These are phyloP conservation scores for Aphelenchoides avenae DNA, from an alignment of 1,140 invertebrate species.

Conservation along the genomic window DNA sequence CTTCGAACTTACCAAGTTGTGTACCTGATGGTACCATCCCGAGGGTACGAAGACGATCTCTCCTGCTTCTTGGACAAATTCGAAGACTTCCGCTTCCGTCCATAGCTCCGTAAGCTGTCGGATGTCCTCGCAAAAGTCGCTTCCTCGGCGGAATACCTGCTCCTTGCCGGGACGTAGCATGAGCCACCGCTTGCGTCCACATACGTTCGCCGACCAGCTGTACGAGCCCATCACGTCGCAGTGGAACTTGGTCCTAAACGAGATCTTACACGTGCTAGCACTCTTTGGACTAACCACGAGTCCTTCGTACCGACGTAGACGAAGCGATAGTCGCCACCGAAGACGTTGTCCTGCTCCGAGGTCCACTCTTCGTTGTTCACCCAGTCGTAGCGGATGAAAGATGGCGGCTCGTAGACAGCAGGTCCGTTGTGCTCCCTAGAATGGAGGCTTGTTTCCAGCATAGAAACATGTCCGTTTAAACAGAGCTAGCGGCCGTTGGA, in stretches of 20 bases:
- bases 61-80: conserved; percentile 79
- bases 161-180: conserved; percentile 82
- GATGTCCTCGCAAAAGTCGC: conserved; percentile 64
- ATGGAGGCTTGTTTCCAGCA: too few species aligned
- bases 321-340: conserved; percentile 84
- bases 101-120: conserved; percentile 59
- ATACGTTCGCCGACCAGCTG: conserved; percentile 92
- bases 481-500: too few species aligned
- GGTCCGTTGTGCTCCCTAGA: too few species aligned
- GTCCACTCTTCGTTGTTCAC: conserved; percentile 71
- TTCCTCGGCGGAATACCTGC: conserved; percentile 65
- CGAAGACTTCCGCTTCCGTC: conserved; percentile 64
- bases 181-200: conserved; percentile 85
- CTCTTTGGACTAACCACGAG: conserved; percentile 71
- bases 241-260: conserved; percentile 82
- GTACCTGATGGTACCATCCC: conserved; percentile 92
- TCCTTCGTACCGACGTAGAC: conserved; percentile 87
- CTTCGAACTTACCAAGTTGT: conserved; percentile 77
- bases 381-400: conserved; percentile 86
- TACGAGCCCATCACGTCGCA: conserved; percentile 88
- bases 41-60: conserved; percentile 92
- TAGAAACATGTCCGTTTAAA: too few species aligned
- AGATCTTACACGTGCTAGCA: conserved; percentile 4
- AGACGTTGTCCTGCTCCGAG: conserved; percentile 60
- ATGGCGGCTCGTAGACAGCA: conserved; percentile 72